These are phyloP conservation scores for Ormyrus pomaceus DNA, from an alignment of 2,888 invertebrate species.

Conservation along the genomic window DNA sequence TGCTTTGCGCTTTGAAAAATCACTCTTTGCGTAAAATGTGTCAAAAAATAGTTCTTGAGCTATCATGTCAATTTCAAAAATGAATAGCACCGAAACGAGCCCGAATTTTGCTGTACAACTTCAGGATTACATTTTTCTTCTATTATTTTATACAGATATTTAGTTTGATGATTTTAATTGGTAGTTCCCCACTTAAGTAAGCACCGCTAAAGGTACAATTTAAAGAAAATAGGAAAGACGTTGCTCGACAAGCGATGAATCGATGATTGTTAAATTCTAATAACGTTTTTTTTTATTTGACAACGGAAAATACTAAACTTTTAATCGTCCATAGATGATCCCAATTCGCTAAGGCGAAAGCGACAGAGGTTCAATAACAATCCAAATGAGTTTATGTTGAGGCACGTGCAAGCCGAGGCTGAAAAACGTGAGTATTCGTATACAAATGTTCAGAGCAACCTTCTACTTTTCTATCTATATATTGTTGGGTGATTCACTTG, in stretches of 20 bases:
- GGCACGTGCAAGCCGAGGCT: conserved; percentile 76
- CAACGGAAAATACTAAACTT: conserved; percentile 39
- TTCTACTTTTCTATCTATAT: conserved; percentile 42
- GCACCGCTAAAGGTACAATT: conserved; percentile 3
- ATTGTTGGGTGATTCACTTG: conserved; percentile 34
- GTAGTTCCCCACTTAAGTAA: not conserved
- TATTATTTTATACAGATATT: too few relatives aligned
- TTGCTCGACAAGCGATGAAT: not conserved
- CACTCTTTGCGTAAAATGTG: too few relatives aligned
- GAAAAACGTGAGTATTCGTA: conserved; percentile 77
- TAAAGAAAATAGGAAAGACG: not conserved
- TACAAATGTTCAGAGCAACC: conserved; percentile 38
- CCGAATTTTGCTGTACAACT: too few relatives aligned
- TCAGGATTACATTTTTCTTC: too few relatives aligned
- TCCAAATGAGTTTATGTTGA: conserved; percentile 76
- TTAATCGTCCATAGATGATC: conserved; percentile 79
- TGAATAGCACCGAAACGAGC: too few relatives aligned
- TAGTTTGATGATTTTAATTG: too few relatives aligned
- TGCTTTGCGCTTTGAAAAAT: too few relatives aligned
- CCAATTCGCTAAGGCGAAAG: conserved; percentile 79
- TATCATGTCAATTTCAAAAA: too few relatives aligned
- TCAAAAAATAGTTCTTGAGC: too few relatives aligned
- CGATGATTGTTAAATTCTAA: conserved; percentile 14
- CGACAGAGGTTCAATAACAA: conserved; percentile 77
- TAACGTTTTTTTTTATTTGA: conserved; percentile 1